Conservation (phyloP, 2,888 invertebrate genomes). For the Diaperis boleti region DNA sequence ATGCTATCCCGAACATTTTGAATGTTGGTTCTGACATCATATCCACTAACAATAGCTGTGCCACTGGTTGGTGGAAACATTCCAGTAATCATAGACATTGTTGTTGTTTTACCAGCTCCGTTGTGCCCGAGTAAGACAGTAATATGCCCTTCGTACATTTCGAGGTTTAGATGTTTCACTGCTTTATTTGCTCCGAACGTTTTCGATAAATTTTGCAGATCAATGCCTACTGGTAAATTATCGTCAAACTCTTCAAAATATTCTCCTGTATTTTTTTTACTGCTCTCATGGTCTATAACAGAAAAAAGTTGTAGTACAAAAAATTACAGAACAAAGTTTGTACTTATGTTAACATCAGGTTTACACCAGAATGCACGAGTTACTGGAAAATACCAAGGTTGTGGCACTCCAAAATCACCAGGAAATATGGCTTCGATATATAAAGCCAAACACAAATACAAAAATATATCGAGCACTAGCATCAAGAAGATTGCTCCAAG, state of each 20-base stretch:
- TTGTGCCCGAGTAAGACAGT: conserved; percentile 83
- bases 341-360: too few species aligned
- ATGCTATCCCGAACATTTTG: conserved; percentile 73
- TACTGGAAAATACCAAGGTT: conserved; percentile 83
- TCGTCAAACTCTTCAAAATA: conserved; percentile 65
- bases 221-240: conserved; percentile 64
- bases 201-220: conserved; percentile 71
- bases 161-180: conserved; percentile 75
- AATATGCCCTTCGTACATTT: conserved; percentile 86
- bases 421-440: conserved; percentile 88
- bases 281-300: background rate
- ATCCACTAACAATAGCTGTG: conserved; percentile 76
- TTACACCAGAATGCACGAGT: conserved; percentile 55
- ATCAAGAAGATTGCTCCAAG: conserved; percentile 78
- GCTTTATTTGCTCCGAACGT: conserved; percentile 68
- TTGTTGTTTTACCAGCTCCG: conserved; percentile 91
- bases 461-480: conserved; percentile 74
- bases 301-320: too few species aligned
- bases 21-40: conserved; percentile 73
- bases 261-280: conserved; percentile 37
- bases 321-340: too few species aligned
- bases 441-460: conserved; percentile 81
- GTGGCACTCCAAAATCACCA: conserved; percentile 84
- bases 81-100: conserved; percentile 84
- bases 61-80: conserved; percentile 74